A percentile compares a stretch with the other conserved stretches of the same genome.
Evolutionary conservation across 2,113 vertebrate genomes (phyloP).

Genomic region (Colius striatus): DNA sequence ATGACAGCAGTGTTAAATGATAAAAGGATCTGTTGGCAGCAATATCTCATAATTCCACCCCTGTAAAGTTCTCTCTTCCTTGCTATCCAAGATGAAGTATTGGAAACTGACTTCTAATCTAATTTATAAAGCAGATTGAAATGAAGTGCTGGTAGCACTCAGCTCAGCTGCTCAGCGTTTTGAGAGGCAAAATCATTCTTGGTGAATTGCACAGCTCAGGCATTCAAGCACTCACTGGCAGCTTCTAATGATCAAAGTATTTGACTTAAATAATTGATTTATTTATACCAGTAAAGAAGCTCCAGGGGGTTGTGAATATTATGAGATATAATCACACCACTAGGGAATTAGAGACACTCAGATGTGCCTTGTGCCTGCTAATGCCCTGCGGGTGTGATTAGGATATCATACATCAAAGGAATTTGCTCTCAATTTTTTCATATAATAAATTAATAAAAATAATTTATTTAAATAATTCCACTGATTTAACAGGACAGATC

Average conservation of each 20-base stretch:
- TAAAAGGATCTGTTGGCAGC: slow-evolving; percentile 30
- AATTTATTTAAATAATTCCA: slow-evolving; percentile 62
- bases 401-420: slow-evolving; percentile 69
- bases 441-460: slow-evolving; percentile 68
- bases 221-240: slow-evolving; percentile 29
- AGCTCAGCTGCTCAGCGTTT: background rate
- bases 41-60: slow-evolving; percentile 13
- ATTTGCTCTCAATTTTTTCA: slow-evolving; percentile 42
- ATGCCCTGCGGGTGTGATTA: slow-evolving; percentile 63
- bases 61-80: slow-evolving; percentile 27
- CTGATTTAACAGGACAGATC: slow-evolving; percentile 50
- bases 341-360: slow-evolving; percentile 62
- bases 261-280: slow-evolving; percentile 76
- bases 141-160: slow-evolving; percentile 7
- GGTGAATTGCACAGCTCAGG: slow-evolving; percentile 22
- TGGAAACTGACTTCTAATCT: slow-evolving; percentile 44
- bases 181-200: slow-evolving; percentile 10
- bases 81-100: slow-evolving; percentile 11
- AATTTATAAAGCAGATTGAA: slow-evolving; percentile 35
- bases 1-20: slow-evolving; percentile 27
- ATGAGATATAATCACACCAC: slow-evolving; percentile 61
- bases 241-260: slow-evolving; percentile 70
- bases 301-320: slow-evolving; percentile 59
- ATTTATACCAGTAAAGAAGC: slow-evolving; percentile 68
- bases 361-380: slow-evolving; percentile 56